Evolutionary conservation across 2,888 invertebrate genomes (phyloP).

Genomic region (Amorpha juglandis): DNA sequence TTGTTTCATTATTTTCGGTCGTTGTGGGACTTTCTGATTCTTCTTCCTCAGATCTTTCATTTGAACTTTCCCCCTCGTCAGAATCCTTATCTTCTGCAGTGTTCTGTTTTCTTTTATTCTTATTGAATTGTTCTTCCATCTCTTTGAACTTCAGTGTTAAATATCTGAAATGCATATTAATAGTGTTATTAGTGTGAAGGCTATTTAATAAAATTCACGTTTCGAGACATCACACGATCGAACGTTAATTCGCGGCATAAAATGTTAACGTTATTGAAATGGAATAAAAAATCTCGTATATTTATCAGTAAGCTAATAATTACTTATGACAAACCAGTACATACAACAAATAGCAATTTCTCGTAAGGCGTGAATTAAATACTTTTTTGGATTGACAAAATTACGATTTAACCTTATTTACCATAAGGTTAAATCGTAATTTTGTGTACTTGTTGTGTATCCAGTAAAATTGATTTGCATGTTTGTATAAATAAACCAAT

Average conservation of each 20-base stretch:
- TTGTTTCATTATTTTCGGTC: conserved; percentile 36
- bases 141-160: conserved; percentile 93
- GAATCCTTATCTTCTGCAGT: conserved; percentile 57
- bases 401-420: too few relatives aligned
- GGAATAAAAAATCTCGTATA: too few relatives aligned
- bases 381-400: too few relatives aligned
- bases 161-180: conserved; percentile 82
- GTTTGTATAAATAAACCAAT: too few relatives aligned
- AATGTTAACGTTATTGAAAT: too few relatives aligned
- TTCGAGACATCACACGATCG: neutral
- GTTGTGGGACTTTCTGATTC: conserved; percentile 44
- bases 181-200: neutral
- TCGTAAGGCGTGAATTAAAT: too few relatives aligned
- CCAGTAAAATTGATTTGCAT: too few relatives aligned
- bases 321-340: too few relatives aligned
- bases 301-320: too few relatives aligned
- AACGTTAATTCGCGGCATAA: neutral
- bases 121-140: conserved; percentile 92
- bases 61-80: conserved; percentile 56
- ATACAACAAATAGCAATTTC: too few relatives aligned
- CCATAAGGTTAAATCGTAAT: too few relatives aligned
- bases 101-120: conserved; percentile 84
- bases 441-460: too few relatives aligned
- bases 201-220: neutral
- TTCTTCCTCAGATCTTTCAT: conserved; percentile 48